A percentile compares a stretch with the other conserved stretches of the same genome.
These are phyloP conservation scores for Diceros bicornis DNA, from an alignment of 2,797 vertebrate genomes.

Conservation along the genomic window DNA sequence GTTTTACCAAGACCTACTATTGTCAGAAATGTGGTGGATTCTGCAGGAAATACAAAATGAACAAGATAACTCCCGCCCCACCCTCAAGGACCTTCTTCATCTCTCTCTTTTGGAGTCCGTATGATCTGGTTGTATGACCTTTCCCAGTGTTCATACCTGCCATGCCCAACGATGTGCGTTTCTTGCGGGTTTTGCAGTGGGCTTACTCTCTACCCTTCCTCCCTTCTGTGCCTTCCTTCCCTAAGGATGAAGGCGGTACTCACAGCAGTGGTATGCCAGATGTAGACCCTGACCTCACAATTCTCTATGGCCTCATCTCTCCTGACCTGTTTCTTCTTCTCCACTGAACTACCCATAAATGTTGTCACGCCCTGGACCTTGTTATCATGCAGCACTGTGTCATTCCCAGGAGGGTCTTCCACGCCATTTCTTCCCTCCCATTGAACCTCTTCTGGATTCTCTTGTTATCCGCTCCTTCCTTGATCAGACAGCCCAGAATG, in stretches of 20 bases:
- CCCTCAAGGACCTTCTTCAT: background rate
- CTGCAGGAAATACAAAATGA: background rate
- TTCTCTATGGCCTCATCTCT: background rate
- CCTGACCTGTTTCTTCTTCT: background rate
- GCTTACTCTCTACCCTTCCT: background rate
- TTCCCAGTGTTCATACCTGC: background rate
- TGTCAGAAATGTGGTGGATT: background rate
- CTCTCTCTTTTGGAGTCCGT: background rate
- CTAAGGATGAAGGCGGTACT: background rate
- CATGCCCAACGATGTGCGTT: background rate
- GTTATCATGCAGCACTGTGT: no score
- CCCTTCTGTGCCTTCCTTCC: background rate
- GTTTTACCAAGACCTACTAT: background rate
- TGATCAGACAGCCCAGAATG: background rate
- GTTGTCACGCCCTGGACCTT: no score
- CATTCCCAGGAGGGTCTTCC: background rate
- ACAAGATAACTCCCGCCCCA: background rate
- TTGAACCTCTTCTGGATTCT: background rate
- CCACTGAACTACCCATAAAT: background rate
- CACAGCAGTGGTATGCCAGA: no score
- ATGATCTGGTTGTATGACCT: background rate
- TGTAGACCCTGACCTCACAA: background rate
- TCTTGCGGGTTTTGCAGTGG: background rate
- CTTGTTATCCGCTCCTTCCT: no score
- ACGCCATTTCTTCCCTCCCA: background rate